phyloP scores from a whole-genome alignment of 2,888 invertebrate genomes.

The Parnassius apollo region DNA sequence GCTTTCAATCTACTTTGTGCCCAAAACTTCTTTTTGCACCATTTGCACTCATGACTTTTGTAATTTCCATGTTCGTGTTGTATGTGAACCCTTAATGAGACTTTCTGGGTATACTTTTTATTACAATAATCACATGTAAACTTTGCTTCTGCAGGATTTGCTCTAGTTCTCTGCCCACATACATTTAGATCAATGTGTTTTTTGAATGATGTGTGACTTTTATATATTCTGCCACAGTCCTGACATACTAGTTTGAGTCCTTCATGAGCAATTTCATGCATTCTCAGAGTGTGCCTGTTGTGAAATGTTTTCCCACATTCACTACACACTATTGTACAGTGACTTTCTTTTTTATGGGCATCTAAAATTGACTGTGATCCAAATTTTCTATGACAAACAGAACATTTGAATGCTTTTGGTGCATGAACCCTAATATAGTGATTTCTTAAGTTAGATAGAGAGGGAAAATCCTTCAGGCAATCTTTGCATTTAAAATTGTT shows the following conservation, averaged over 20 bases:
- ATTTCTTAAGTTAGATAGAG: slow-evolving; percentile 45
- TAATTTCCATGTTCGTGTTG: slow-evolving; percentile 67
- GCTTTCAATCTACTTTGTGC: slow-evolving; percentile 63
- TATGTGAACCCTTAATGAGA: slow-evolving; percentile 64
- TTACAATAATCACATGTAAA: slow-evolving; percentile 66
- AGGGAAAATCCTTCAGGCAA: slow-evolving; percentile 49
- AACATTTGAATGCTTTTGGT: slow-evolving; percentile 51
- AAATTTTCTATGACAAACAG: slow-evolving; percentile 48
- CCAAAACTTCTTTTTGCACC: slow-evolving; percentile 68
- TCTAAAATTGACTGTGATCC: slow-evolving; percentile 45
- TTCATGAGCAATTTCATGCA: slow-evolving; percentile 56
- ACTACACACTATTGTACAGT: slow-evolving; percentile 48
- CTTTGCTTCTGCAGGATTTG: slow-evolving; percentile 52
- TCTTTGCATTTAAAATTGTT: slow-evolving; percentile 47
- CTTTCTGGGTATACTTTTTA: slow-evolving; percentile 66
- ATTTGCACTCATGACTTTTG: slow-evolving; percentile 61
- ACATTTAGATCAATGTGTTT: slow-evolving; percentile 57
- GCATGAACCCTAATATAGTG: slow-evolving; percentile 59
- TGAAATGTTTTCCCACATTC: slow-evolving; percentile 60
- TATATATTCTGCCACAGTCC: slow-evolving; percentile 62
- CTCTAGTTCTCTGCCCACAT: slow-evolving; percentile 51
- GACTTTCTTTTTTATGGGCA: slow-evolving; percentile 48
- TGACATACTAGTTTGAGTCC: slow-evolving; percentile 50
- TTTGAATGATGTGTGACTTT: slow-evolving; percentile 55
- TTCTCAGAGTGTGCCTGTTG: slow-evolving; percentile 50